phyloP scores from a whole-genome alignment of 2,888 invertebrate genomes.

The Oscheius sp. region DNA sequence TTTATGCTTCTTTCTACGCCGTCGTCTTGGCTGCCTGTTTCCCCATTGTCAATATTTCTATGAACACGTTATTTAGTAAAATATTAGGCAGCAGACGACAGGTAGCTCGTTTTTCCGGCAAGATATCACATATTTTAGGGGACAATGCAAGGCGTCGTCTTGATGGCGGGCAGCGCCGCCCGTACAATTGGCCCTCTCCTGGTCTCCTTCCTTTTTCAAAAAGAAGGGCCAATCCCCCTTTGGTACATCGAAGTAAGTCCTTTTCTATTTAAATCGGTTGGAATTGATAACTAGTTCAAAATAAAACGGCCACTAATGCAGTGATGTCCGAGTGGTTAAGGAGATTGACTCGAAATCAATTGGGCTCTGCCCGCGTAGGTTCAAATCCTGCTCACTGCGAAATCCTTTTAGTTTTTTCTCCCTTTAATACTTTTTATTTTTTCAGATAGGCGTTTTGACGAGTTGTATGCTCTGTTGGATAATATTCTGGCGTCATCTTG shows the following conservation, averaged over 20 bases:
- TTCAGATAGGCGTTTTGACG: slow-evolving; percentile 43
- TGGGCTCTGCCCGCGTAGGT: slow-evolving; percentile 70
- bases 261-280: not conserved
- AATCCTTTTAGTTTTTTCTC: slow-evolving; percentile 34
- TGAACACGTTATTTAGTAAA: slow-evolving; percentile 58
- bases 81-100: slow-evolving; percentile 52
- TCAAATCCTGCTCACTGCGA: slow-evolving; percentile 69
- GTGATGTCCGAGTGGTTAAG: slow-evolving; percentile 65
- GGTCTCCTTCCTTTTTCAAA: slow-evolving; percentile 55
- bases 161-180: slow-evolving; percentile 54
- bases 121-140: slow-evolving; percentile 37
- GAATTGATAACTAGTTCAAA: not conserved
- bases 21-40: slow-evolving; percentile 53
- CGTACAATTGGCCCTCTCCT: slow-evolving; percentile 52
- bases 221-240: slow-evolving; percentile 53
- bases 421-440: not conserved
- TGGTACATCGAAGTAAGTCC: slow-evolving; percentile 51
- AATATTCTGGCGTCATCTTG: slow-evolving; percentile 51
- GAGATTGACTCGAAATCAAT: slow-evolving; percentile 68
- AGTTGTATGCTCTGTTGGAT: slow-evolving; percentile 49
- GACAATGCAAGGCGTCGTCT: slow-evolving; percentile 59
- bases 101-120: slow-evolving; percentile 21
- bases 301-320: slow-evolving; percentile 46
- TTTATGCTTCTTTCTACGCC: slow-evolving; percentile 51
- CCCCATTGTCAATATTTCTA: slow-evolving; percentile 56